Conservation (phyloP, 2,888 invertebrate genomes). For the Torymus texanus region DNA sequence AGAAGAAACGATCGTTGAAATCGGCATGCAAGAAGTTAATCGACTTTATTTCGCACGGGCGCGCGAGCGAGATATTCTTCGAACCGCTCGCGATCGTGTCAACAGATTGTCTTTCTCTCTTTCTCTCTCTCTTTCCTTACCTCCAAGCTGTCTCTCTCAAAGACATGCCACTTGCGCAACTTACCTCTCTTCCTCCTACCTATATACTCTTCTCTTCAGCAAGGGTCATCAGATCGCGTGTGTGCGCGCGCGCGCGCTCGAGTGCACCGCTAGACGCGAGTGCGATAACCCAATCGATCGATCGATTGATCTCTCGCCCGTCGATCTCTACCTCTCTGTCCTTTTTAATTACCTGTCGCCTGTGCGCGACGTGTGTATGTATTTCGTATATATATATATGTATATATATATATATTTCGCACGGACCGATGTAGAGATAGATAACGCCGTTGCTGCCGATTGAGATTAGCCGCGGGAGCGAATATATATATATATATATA, state of each 20-base stretch:
- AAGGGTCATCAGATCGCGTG: conserved; percentile 25
- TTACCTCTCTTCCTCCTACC: not conserved
- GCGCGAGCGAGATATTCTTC: conserved; percentile 33
- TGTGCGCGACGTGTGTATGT: conserved; percentile 40
- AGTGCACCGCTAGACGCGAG: conserved; percentile 5
- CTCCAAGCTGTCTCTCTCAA: not conserved
- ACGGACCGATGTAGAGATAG: not conserved
- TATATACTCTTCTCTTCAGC: not conserved
- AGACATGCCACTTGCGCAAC: conserved; percentile 35
- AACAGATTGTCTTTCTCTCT: conserved; percentile 61
- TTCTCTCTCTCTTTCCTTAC: no score
- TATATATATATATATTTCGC: conserved; percentile 17
- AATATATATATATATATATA: conserved; percentile 13
- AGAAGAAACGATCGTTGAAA: not conserved
- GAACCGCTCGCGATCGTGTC: conserved; percentile 64
- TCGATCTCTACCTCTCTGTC: conserved; percentile 56
- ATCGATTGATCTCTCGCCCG: conserved; percentile 61
- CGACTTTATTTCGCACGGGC: not conserved
- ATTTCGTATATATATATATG: conserved; percentile 39
- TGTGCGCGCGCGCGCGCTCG: no score
- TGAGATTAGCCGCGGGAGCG: conserved; percentile 45
- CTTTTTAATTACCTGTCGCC: conserved; percentile 61
- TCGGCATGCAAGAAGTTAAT: conserved; percentile 37
- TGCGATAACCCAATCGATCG: conserved; percentile 55
- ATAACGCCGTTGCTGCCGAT: conserved; percentile 36